These are phyloP conservation scores for Centropristis striata DNA, from an alignment of 2,113 vertebrate genomes.

Conservation along the genomic window DNA sequence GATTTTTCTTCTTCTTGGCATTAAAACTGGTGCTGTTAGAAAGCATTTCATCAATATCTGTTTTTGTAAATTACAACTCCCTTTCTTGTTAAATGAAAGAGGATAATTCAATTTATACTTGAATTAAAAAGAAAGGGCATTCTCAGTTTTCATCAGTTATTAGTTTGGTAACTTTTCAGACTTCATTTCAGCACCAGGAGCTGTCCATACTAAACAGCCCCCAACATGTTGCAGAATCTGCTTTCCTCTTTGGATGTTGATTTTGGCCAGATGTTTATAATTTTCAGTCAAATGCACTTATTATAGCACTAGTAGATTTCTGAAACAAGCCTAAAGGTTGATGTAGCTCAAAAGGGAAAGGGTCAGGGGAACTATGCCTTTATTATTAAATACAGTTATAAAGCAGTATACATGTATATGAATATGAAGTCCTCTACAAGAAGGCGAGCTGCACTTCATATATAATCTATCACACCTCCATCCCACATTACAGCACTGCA, in stretches of 20 bases:
- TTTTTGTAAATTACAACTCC: background rate
- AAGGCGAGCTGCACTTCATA: background rate
- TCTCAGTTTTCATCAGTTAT: background rate
- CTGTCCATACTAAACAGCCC: background rate
- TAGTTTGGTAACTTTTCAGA: background rate
- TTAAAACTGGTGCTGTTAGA: background rate
- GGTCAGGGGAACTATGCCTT: background rate
- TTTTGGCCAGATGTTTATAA: background rate
- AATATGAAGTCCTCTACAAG: background rate
- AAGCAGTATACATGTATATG: background rate
- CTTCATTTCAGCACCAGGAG: background rate
- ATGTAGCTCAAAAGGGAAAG: background rate
- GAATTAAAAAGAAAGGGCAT: background rate
- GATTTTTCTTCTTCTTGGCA: background rate
- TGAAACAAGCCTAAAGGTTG: background rate
- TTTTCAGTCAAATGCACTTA: background rate
- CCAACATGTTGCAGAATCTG: background rate
- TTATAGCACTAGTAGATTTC: background rate
- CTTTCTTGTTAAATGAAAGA: background rate
- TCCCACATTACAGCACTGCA: background rate
- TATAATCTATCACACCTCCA: background rate
- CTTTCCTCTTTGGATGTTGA: background rate
- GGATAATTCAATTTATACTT: background rate
- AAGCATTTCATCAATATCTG: background rate
- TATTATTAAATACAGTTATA: background rate